Percentiles rank a stretch among this genome's conserved stretches.
phyloP scores from a whole-genome alignment of 2,888 invertebrate genomes.

The Apotomis capreana region DNA sequence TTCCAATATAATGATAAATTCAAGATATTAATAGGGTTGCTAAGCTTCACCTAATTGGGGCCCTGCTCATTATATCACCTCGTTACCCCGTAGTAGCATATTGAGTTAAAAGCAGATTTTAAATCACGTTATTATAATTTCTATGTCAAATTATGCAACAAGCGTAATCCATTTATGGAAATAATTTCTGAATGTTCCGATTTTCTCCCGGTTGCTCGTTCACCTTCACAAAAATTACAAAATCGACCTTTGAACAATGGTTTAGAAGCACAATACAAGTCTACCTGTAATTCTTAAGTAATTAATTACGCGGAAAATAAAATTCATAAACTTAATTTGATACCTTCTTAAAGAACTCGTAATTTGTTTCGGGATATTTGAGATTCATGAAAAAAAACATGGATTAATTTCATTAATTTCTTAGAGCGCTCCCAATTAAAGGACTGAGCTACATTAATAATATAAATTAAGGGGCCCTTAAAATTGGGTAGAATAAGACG shows the following conservation, averaged over 20 bases:
- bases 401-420: neutral
- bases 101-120: neutral
- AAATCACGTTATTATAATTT: neutral
- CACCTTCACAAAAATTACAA: constrained; percentile 19
- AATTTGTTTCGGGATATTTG: neutral
- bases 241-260: constrained; percentile 28
- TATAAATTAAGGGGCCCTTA: neutral
- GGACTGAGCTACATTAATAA: neutral
- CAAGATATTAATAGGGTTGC: no score
- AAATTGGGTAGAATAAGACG: neutral
- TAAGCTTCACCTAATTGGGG: no score
- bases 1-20: no score
- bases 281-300: neutral
- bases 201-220: constrained; percentile 10
- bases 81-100: neutral
- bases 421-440: constrained; percentile 3
- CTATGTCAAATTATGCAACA: neutral
- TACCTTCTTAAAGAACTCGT: neutral
- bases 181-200: constrained; percentile 4
- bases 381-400: neutral
- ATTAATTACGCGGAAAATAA: neutral
- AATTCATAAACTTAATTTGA: neutral
- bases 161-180: constrained; percentile 1
- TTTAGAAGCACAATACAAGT: constrained; percentile 25
- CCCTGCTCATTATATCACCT: no score